Conservation (phyloP, 2,797 vertebrate genomes). For the Thamnophis elegans region DNA sequence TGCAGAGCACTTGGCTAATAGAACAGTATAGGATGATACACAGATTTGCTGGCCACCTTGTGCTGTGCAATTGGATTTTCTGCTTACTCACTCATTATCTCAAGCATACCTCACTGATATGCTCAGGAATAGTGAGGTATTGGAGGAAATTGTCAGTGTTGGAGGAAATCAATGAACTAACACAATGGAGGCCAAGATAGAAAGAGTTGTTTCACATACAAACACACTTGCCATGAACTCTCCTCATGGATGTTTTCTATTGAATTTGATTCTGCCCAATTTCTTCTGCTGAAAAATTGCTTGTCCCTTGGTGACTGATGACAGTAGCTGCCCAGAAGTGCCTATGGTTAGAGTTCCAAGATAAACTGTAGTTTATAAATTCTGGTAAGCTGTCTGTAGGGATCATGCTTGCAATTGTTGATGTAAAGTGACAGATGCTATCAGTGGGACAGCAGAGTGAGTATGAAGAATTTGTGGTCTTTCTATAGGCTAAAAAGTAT, state of each 20-base stretch:
- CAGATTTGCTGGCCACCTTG: constrained; percentile 49
- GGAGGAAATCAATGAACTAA: constrained; percentile 54
- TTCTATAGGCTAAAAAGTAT: constrained; percentile 12
- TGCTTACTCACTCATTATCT: constrained; percentile 69
- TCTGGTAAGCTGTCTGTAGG: constrained; percentile 53
- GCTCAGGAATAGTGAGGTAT: constrained; percentile 62
- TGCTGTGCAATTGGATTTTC: constrained; percentile 67
- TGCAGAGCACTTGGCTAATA: constrained; percentile 41
- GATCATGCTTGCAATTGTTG: constrained; percentile 28
- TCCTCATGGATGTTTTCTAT: constrained; percentile 38
- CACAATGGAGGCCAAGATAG: constrained; percentile 36
- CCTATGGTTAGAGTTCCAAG: constrained; percentile 54
- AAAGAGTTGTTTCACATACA: constrained; percentile 45
- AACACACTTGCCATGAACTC: constrained; percentile 20
- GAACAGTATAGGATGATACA: constrained; percentile 42
- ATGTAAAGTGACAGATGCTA: constrained; percentile 57
- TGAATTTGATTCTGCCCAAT: constrained; percentile 27
- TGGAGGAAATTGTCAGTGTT: constrained; percentile 67
- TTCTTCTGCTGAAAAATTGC: background rate
- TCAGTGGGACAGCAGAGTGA: constrained; percentile 28
- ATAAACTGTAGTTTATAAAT: constrained; percentile 60
- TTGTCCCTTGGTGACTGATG: constrained; percentile 34
- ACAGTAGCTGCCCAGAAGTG: constrained; percentile 41
- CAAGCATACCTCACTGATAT: constrained; percentile 58
- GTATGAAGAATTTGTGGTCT: constrained; percentile 13